Conservation (phyloP, 2,797 vertebrate genomes). For the Alectoris magna region DNA sequence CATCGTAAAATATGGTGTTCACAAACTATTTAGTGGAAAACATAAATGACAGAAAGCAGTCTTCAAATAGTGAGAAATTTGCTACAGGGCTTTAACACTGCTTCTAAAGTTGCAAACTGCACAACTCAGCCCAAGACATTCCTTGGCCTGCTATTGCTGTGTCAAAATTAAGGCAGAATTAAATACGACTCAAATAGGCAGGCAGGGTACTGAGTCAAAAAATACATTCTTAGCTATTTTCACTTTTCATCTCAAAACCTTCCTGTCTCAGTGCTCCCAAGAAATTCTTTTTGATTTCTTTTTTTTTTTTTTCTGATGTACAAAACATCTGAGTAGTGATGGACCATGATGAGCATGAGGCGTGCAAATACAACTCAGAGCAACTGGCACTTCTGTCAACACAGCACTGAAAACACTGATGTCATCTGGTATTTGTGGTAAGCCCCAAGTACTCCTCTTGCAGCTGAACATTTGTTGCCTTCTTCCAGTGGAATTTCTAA, state of each 20-base stretch:
- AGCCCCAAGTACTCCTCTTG: slow-evolving; percentile 33
- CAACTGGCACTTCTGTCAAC: slow-evolving; percentile 54
- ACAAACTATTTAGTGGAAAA: not conserved
- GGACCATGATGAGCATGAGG: not conserved
- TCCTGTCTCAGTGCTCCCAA: not conserved
- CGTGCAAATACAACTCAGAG: slow-evolving; percentile 10
- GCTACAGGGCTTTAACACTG: not conserved
- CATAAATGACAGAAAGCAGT: not conserved
- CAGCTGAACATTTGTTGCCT: slow-evolving; percentile 46
- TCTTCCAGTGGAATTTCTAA: slow-evolving; percentile 40
- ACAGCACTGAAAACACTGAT: slow-evolving; percentile 14
- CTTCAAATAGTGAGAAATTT: not conserved
- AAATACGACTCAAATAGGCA: not conserved
- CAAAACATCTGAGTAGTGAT: slow-evolving; percentile 34
- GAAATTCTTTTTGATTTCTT: not conserved
- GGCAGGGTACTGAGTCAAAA: not conserved
- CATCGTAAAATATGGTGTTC: not conserved
- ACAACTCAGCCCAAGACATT: not conserved
- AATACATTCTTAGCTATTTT: not conserved
- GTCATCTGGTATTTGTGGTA: slow-evolving; percentile 52
- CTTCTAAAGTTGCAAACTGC: not conserved
- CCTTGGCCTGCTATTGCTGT: not conserved
- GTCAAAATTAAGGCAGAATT: slow-evolving; percentile 6
- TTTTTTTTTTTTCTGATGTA: not conserved
- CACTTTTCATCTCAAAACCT: not conserved